Evolutionary conservation across 2,888 invertebrate genomes (phyloP).

Genomic region (Limnephilus marmoratus): DNA sequence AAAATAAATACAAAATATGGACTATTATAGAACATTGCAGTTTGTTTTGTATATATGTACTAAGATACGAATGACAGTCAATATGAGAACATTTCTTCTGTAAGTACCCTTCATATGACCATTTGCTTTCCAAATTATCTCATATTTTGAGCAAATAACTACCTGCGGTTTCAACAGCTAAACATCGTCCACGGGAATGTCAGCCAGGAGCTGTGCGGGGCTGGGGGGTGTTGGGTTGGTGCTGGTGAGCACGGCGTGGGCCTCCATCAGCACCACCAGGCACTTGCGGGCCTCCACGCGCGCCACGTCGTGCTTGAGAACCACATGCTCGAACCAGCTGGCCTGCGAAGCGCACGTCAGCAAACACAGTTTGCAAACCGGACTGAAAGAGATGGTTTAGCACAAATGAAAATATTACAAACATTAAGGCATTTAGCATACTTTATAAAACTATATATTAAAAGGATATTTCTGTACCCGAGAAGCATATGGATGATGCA

Average conservation of each 20-base stretch:
- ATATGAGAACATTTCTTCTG: not conserved
- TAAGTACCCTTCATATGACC: not conserved
- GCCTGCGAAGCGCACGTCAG: constrained; percentile 76
- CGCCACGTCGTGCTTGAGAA: constrained; percentile 77
- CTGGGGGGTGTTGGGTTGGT: constrained; percentile 70
- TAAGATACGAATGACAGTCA: not conserved
- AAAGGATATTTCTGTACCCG: no score
- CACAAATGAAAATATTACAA: not conserved
- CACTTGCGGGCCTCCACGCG: constrained; percentile 79
- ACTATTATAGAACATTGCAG: not conserved
- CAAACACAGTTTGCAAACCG: constrained; percentile 79
- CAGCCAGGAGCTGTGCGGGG: constrained; percentile 74
- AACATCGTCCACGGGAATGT: constrained; percentile 64
- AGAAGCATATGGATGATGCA: no score
- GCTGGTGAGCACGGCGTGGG: constrained; percentile 78
- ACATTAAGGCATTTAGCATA: not conserved
- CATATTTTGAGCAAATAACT: not conserved
- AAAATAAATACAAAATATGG: not conserved
- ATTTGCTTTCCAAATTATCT: not conserved
- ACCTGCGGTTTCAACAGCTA: not conserved
- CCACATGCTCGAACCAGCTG: constrained; percentile 80
- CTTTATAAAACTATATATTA: no score
- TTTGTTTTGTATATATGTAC: not conserved
- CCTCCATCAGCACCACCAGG: constrained; percentile 80
- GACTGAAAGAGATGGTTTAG: constrained; percentile 68